Percentiles rank a stretch among this genome's conserved stretches.
Conservation (phyloP, 2,888 invertebrate genomes). For the Mycalesis mineus region DNA sequence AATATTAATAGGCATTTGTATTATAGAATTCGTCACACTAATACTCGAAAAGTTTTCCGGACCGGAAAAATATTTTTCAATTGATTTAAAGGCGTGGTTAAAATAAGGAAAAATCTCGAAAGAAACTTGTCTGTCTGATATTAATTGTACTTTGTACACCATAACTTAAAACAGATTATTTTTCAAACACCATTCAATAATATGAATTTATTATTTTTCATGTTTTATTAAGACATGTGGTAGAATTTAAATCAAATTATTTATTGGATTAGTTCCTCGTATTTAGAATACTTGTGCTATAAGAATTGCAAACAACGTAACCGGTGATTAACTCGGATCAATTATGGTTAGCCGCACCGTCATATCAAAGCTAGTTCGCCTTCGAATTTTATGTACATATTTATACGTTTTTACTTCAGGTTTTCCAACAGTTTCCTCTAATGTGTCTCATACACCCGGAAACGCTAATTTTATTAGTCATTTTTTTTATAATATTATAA, state of each 20-base stretch:
- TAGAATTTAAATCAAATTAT: not conserved
- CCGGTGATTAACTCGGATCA: slow-evolving; percentile 11
- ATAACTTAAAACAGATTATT: too few species aligned
- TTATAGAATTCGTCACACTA: too few species aligned
- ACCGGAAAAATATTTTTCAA: too few species aligned
- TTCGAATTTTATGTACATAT: slow-evolving; percentile 16
- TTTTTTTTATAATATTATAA: not conserved
- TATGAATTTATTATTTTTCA: not conserved
- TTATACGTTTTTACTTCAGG: slow-evolving; percentile 20
- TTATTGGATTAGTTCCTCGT: slow-evolving; percentile 1
- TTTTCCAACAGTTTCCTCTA: slow-evolving; percentile 13
- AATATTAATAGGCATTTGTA: too few species aligned
- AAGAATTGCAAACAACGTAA: slow-evolving; percentile 6
- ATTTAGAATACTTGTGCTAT: not conserved
- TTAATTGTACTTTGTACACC: not conserved
- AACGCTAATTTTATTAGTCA: slow-evolving; percentile 2
- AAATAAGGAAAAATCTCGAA: too few species aligned
- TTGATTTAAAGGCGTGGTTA: too few species aligned
- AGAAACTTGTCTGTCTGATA: too few species aligned
- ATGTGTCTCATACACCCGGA: slow-evolving; percentile 1
- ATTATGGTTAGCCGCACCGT: slow-evolving; percentile 11
- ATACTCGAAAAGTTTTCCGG: too few species aligned
- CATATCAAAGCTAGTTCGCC: slow-evolving; percentile 25
- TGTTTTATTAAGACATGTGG: not conserved
- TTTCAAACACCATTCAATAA: too few species aligned